Conservation (phyloP, 2,113 vertebrate genomes). For the Regulus satrapa region DNA sequence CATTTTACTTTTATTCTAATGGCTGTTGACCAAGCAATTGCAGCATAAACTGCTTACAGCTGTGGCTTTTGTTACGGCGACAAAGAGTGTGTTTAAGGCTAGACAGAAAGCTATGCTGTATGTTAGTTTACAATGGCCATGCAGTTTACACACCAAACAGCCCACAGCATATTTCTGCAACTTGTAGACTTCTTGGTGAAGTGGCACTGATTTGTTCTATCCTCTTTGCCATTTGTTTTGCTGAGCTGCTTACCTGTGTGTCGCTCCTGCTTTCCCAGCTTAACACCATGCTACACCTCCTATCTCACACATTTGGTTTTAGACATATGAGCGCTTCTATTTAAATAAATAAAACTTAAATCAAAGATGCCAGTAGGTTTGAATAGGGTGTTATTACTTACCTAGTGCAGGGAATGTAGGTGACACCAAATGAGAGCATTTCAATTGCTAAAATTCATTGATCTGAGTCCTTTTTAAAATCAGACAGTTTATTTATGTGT, state of each 20-base stretch:
- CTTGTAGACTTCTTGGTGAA: neutral
- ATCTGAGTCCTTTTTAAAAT: neutral
- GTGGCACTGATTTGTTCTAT: neutral
- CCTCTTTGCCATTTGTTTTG: neutral
- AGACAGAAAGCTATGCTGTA: constrained; percentile 56
- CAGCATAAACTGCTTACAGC: constrained; percentile 69
- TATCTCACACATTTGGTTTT: neutral
- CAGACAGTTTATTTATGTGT: neutral
- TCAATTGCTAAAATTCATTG: neutral
- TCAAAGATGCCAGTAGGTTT: fast-evolving
- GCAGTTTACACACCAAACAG: constrained; percentile 63
- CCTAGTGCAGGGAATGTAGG: neutral
- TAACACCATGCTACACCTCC: neutral
- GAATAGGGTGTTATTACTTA: neutral
- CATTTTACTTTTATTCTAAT: constrained; percentile 45
- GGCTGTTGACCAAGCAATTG: constrained; percentile 65
- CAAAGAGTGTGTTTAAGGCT: constrained; percentile 64
- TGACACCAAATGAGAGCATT: neutral
- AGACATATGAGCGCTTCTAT: neutral
- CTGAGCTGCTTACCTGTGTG: neutral
- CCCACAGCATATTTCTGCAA: constrained; percentile 36
- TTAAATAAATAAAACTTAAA: neutral
- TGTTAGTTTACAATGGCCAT: constrained; percentile 23
- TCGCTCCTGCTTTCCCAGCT: neutral
- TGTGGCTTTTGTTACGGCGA: constrained; percentile 58